Evolutionary conservation across 2,888 invertebrate species (phyloP).

Genomic region (Luperina testacea): DNA sequence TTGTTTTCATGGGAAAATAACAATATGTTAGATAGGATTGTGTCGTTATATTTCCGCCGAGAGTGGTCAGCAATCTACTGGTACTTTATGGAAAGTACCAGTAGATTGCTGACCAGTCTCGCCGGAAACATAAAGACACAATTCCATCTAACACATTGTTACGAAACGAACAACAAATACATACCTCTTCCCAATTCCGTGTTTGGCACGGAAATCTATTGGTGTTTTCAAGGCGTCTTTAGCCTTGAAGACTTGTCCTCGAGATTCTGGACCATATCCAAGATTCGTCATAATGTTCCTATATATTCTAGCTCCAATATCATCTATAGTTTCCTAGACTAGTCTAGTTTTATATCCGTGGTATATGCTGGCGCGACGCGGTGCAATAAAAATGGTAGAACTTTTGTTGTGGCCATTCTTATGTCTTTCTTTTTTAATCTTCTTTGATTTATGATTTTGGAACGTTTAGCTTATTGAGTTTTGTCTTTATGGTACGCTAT

Average conservation of each 20-base stretch:
- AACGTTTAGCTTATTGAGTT: slow-evolving; percentile 56
- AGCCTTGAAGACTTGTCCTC: slow-evolving; percentile 73
- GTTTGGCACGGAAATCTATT: slow-evolving; percentile 63
- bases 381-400: slow-evolving; percentile 70
- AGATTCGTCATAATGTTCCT: slow-evolving; percentile 70
- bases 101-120: slow-evolving; percentile 5
- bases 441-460: slow-evolving; percentile 60
- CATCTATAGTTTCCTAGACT: slow-evolving; percentile 32
- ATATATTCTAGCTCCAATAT: slow-evolving; percentile 41
- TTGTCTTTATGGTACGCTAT: slow-evolving; percentile 8
- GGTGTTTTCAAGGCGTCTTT: slow-evolving; percentile 74
- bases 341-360: slow-evolving; percentile 55
- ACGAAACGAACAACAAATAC: slow-evolving; percentile 37
- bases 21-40: no score
- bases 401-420: slow-evolving; percentile 59
- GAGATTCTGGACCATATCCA: slow-evolving; percentile 76
- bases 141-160: slow-evolving; percentile 32
- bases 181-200: slow-evolving; percentile 38
- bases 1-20: no score
- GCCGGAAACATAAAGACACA: slow-evolving; percentile 18
- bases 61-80: no score
- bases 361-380: slow-evolving; percentile 68
- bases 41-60: no score
- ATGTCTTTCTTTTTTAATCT: slow-evolving; percentile 64
- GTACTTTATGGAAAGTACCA: no score